Base-by-base conservation (phyloP, 2,113 vertebrate genomes). In the Columbina picui region DNA sequence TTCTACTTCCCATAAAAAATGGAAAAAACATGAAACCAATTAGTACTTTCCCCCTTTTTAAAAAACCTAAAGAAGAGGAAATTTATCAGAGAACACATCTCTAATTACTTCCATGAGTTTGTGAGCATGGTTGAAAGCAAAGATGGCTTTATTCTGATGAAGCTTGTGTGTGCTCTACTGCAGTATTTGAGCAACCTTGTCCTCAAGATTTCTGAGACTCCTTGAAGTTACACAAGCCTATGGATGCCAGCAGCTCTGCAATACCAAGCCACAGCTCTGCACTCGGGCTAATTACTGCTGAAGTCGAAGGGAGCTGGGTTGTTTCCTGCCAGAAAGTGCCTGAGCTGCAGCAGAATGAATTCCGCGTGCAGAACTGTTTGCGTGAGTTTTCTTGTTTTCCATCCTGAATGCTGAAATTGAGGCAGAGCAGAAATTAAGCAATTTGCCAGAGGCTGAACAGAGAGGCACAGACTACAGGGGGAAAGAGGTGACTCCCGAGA, bases 291-390 rank as follows among this genome's bases (percentile, higher is more conserved):
- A 89, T 87, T 64, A 73, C 89, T 79, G 65, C 71, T 77, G 75
- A 77, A 93, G 71, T 89, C 83, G 71, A 83, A 70, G 47, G 56
- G 26, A 84, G 71, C 6, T 0, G 2, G 60, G 68, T 94, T 92
- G 68, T 87, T 84, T 80, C 83, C 76, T 86, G 83, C 38, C 86
- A 80, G 86, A 61, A 96, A 70, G 68, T 20, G 43, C 84, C 71
- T 67, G 73, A 87, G 69, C 80, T 84, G 80, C 74, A 75, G 64
- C 56, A 68, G 84, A 81, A 70, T 52, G 43, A 64, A 68, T 84
- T 81, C 64, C 49, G 56, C 2, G 12, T 71, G 57, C 74, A 71
- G 59, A 87, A 49, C 17, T 23, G 6, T 83, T 95, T 59, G 45
- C 6, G 1, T 65, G 78, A 64, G 34, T 63, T 91, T 65, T 74